Evolutionary conservation across 1,140 invertebrate species (phyloP).

Genomic region (Fopius arisanus): DNA sequence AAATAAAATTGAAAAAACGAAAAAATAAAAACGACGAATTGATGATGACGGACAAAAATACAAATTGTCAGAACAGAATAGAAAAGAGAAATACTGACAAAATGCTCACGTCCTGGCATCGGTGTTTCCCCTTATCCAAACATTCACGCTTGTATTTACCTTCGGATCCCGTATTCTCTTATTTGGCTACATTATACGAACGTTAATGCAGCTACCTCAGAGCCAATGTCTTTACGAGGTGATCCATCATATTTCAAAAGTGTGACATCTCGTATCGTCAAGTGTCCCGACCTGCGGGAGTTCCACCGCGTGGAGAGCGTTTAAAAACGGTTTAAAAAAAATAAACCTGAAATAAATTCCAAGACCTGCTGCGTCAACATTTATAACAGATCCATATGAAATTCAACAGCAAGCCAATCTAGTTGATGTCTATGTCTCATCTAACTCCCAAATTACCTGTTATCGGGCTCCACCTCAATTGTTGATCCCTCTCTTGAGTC

Average conservation of each 20-base stretch:
- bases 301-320: background rate
- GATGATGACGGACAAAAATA: background rate
- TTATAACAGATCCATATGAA: background rate
- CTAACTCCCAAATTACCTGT: constrained; percentile 28
- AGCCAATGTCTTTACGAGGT: background rate
- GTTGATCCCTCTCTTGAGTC: constrained; percentile 4
- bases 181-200: constrained; percentile 22
- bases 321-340: background rate
- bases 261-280: constrained; percentile 4
- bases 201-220: constrained; percentile 13
- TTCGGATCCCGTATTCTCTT: background rate
- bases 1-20: too few relatives aligned
- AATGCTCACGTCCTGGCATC: background rate
- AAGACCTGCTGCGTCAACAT: background rate
- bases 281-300: background rate
- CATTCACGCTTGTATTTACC: constrained; percentile 16
- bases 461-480: constrained; percentile 1
- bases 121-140: constrained; percentile 12
- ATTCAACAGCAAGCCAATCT: constrained; percentile 1
- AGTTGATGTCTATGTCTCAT: constrained; percentile 20
- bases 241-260: constrained; percentile 22
- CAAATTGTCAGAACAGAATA: background rate
- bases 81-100: background rate
- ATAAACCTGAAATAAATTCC: background rate
- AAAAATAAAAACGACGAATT: background rate